Evolutionary conservation across 2,113 vertebrate species (phyloP).

Genomic region (Manacus vitellinus): DNA sequence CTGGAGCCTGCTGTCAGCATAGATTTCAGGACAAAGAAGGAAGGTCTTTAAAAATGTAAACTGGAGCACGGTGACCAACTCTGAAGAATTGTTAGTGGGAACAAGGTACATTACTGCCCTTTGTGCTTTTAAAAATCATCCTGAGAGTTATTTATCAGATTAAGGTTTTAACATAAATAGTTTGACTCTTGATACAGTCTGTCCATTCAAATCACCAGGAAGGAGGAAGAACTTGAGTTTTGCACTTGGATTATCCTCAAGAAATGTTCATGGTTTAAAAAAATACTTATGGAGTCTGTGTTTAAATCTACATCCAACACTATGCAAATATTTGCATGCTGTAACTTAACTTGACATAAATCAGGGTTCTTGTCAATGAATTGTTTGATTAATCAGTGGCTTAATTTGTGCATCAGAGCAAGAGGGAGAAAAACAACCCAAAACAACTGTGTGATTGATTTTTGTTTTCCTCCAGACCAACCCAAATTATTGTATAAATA

Average conservation of each 20-base stretch:
- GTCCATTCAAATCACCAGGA: background rate
- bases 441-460: slow-evolving; percentile 15
- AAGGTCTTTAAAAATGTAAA: slow-evolving; percentile 8
- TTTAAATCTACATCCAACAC: slow-evolving; percentile 16
- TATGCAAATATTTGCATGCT: slow-evolving; percentile 39
- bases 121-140: background rate
- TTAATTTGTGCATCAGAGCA: slow-evolving; percentile 35
- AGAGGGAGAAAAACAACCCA: background rate
- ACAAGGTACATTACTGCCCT: background rate
- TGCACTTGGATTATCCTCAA: background rate
- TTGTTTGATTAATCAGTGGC: slow-evolving; percentile 40
- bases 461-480: background rate
- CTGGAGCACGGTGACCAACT: background rate
- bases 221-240: slow-evolving; percentile 15
- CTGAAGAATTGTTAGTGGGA: background rate
- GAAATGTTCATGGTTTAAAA: slow-evolving; percentile 2
- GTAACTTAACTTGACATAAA: background rate
- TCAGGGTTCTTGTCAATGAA: slow-evolving; percentile 43
- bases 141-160: background rate
- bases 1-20: slow-evolving; percentile 1
- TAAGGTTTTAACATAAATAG: background rate
- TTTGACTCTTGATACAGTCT: background rate
- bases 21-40: slow-evolving; percentile 26
- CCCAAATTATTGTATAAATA: slow-evolving; percentile 8
- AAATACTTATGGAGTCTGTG: background rate